Conservation (phyloP, 2,888 invertebrate species). For the Lochmaea capreae region DNA sequence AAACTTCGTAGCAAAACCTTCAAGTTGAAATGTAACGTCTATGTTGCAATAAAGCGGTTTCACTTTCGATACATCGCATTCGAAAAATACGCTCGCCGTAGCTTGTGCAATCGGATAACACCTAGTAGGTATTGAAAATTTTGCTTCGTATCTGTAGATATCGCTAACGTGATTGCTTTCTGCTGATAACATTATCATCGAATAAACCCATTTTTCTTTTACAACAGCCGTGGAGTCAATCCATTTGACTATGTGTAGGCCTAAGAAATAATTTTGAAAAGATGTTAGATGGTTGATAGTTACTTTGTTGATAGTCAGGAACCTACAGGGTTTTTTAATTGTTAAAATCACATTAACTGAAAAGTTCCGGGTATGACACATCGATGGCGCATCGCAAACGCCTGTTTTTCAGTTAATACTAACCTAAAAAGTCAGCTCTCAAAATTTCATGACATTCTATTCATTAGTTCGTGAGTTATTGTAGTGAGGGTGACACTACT, state of each 20-base stretch:
- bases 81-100: slow-evolving; percentile 44
- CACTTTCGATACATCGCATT: slow-evolving; percentile 42
- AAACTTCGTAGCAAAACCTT: slow-evolving; percentile 19
- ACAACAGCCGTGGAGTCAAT: slow-evolving; percentile 32
- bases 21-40: slow-evolving; percentile 38
- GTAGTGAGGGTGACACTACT: too few relatives aligned
- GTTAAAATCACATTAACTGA: too few relatives aligned
- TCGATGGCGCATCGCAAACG: too few relatives aligned
- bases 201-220: slow-evolving; percentile 38
- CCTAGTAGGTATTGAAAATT: slow-evolving; percentile 45
- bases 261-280: not conserved
- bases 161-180: slow-evolving; percentile 31
- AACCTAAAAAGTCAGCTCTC: too few relatives aligned
- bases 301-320: not conserved
- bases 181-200: slow-evolving; percentile 16
- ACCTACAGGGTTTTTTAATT: not conserved
- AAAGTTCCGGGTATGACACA: too few relatives aligned
- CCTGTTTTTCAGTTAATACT: too few relatives aligned
- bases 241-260: slow-evolving; percentile 24
- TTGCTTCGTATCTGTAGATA: slow-evolving; percentile 40
- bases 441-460: too few relatives aligned
- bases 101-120: slow-evolving; percentile 47
- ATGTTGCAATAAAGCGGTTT: slow-evolving; percentile 41
- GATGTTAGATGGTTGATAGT: not conserved
- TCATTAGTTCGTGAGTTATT: too few relatives aligned